Percentiles rank a stretch among this genome's conserved stretches.
These are phyloP conservation scores for Nesogale talazaci DNA, from an alignment of 2,113 vertebrate species.

Conservation along the genomic window DNA sequence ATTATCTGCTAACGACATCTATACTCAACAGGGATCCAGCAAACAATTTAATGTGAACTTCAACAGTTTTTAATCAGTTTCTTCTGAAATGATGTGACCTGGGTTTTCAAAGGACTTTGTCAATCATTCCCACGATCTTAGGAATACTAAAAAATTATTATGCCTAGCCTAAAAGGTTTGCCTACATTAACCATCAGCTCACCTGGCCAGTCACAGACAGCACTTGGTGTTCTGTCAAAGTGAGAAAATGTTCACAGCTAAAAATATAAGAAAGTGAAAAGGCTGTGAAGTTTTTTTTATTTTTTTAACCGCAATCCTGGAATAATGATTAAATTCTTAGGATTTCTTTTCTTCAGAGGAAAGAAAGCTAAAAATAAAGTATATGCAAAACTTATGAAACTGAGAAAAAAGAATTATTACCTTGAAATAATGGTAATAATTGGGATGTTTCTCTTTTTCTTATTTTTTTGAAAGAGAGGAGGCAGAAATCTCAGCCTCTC, in stretches of 20 bases:
- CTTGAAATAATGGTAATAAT: constrained; percentile 47
- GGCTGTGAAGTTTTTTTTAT: not conserved
- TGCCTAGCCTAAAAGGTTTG: constrained; percentile 71
- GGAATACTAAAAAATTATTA: constrained; percentile 59
- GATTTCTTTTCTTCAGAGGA: constrained; percentile 64
- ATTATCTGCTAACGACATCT: constrained; percentile 45
- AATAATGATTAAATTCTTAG: constrained; percentile 55
- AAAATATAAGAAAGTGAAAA: constrained; percentile 60
- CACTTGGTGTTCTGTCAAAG: constrained; percentile 69
- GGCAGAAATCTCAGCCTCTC: constrained; percentile 60
- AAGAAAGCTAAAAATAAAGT: constrained; percentile 66
- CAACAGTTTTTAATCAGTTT: constrained; percentile 56
- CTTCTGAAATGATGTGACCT: constrained; percentile 60
- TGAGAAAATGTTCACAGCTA: constrained; percentile 48
- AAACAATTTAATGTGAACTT: constrained; percentile 53
- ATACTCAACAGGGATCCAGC: constrained; percentile 54
- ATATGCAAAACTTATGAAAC: constrained; percentile 24
- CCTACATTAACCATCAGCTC: constrained; percentile 68
- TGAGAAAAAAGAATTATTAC: constrained; percentile 40
- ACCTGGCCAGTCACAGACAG: not conserved
- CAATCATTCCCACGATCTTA: constrained; percentile 55
- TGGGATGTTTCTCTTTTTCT: constrained; percentile 63
- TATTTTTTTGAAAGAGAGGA: constrained; percentile 40
- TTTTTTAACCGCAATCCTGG: not conserved
- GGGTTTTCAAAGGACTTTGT: constrained; percentile 68